Percentiles rank a stretch among this genome's conserved stretches.
These are phyloP conservation scores for Lophotis ruficrista DNA, from an alignment of 2,113 vertebrate genomes.

Conservation along the genomic window DNA sequence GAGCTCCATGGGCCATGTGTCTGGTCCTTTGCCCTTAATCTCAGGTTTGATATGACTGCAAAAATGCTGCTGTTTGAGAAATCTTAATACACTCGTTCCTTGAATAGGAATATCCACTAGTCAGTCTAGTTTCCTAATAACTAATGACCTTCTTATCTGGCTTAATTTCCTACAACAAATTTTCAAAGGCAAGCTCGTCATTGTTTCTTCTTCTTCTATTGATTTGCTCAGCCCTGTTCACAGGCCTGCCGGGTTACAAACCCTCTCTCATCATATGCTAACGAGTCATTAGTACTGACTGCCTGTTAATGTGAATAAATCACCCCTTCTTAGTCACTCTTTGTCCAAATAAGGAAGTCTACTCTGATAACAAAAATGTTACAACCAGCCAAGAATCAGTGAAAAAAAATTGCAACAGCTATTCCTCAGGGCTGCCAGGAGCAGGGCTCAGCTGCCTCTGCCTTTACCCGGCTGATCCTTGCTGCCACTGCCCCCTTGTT, in stretches of 20 bases:
- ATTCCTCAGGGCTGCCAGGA: not conserved
- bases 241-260: conserved; percentile 4
- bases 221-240: not conserved
- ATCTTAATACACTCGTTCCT: not conserved
- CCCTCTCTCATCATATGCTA: conserved; percentile 48
- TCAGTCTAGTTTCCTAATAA: not conserved
- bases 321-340: conserved; percentile 43
- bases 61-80: not conserved
- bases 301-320: conserved; percentile 44
- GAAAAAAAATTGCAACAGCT: conserved; percentile 17
- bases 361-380: conserved; percentile 16
- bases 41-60: not conserved
- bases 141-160: not conserved
- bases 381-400: not conserved
- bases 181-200: not conserved
- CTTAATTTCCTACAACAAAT: not conserved
- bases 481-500: not conserved
- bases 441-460: not conserved
- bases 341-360: conserved; percentile 29
- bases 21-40: not conserved
- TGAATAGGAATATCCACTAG: not conserved
- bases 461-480: not conserved
- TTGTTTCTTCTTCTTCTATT: not conserved
- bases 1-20: not conserved
- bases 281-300: conserved; percentile 51